Evolutionary conservation across 1,140 invertebrate genomes (phyloP), one percentile per base, ranked within the genome.

Genomic region (Drosophila sp.): DNA sequence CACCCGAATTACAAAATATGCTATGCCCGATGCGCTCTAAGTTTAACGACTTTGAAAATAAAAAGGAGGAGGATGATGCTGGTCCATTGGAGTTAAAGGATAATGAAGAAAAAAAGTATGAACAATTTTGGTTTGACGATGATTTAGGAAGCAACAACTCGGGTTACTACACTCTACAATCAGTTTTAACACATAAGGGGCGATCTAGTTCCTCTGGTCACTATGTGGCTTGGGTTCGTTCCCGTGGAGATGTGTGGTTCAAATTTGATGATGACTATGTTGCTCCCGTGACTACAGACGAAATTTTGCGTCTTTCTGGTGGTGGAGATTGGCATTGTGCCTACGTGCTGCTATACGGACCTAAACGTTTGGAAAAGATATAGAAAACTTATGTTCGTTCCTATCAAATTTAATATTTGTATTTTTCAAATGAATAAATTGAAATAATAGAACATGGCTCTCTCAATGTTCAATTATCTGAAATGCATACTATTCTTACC

Each of bases 251-350:
- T 72, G 94, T 94, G 40, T 99, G 99, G 99, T 94, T 98, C 27
- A 98, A 98, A 93, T 99, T 98, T 93, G 99, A 99, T 92, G 99
- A 99, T 93, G 98, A 99, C 82, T 94, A 95, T 66, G 97, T 99
- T 8, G 95, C 96, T n/a, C 94, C 96, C 10, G 96, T 99, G 11
- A 95, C 95, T 3, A 95, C 95, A 64, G 98, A 99, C 74, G 98
- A 99, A 82, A 96, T 99, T 81, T 93, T 99, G 17, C 99, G 98
- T 92, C 94, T 99, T 1, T 99, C 98, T 64, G 99, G 99, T 6
- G 99, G 99, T 92, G 98, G 97, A 71, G 99, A 99, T 92, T 99
- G 99, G 98, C 99, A 99, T 93, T 98, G 97, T 93, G 99, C 99
- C 0, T 99, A 99, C 92, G 96, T 99, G 69, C 94, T 99, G 56